phyloP scores from a whole-genome alignment of 2,888 invertebrate genomes.

The Drosophila paucipuncta region DNA sequence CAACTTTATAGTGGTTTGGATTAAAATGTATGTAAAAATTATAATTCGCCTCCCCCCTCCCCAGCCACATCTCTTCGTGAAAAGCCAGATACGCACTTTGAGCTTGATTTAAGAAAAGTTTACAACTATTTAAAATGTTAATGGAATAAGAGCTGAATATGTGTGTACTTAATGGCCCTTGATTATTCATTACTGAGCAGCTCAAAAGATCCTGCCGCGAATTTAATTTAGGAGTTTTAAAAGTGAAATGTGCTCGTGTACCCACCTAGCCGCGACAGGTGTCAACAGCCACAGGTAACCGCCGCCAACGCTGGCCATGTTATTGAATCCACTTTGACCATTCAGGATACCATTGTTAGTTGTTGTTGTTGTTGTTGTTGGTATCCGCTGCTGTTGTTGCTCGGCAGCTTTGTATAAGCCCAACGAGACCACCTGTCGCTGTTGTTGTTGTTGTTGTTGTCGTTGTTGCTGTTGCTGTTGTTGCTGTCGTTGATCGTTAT shows the following conservation, averaged over 20 bases:
- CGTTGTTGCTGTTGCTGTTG: slow-evolving; percentile 13
- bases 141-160: background rate
- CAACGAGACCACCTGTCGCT: slow-evolving; percentile 18
- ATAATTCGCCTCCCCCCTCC: no score
- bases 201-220: background rate
- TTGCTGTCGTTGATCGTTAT: slow-evolving; percentile 17
- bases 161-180: background rate
- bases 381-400: slow-evolving; percentile 8
- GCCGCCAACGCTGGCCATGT: slow-evolving; percentile 35
- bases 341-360: background rate
- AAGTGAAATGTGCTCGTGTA: background rate
- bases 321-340: slow-evolving; percentile 17
- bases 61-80: background rate
- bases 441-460: slow-evolving; percentile 21
- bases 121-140: background rate
- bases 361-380: slow-evolving; percentile 10
- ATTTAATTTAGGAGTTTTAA: background rate
- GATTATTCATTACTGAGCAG: background rate
- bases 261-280: slow-evolving; percentile 85
- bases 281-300: slow-evolving; percentile 85
- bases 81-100: background rate
- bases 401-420: background rate
- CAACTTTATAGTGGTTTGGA: background rate
- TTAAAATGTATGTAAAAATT: background rate
- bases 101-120: background rate